Conservation (phyloP, 2,888 invertebrate genomes). For the Tipula vernalis region DNA sequence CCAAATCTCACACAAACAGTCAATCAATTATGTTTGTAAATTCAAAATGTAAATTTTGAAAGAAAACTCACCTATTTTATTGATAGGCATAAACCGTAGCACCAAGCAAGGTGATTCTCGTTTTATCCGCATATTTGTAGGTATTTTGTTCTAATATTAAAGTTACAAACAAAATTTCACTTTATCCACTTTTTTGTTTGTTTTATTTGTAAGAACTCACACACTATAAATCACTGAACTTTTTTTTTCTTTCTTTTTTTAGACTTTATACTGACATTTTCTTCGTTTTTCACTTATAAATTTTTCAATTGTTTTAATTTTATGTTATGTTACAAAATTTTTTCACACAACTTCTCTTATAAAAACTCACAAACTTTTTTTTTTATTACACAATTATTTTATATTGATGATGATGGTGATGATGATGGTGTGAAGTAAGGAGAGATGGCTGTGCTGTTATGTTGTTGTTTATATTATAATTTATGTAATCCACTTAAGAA, state of each 20-base stretch:
- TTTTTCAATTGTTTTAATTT: background rate
- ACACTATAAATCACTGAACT: background rate
- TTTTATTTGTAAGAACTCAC: background rate
- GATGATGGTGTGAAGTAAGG: background rate
- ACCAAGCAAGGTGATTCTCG: slow-evolving; percentile 51
- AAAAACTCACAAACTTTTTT: background rate
- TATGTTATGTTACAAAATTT: background rate
- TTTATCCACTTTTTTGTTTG: background rate
- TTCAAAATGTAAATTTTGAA: background rate
- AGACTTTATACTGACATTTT: slow-evolving; percentile 4
- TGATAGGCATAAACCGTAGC: slow-evolving; percentile 44
- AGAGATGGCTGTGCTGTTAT: background rate
- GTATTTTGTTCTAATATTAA: background rate
- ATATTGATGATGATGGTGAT: background rate
- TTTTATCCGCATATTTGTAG: slow-evolving; percentile 47
- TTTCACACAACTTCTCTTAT: background rate
- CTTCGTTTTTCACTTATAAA: background rate
- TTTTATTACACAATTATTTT: background rate
- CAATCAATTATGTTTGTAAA: too few species aligned
- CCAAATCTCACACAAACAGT: background rate
- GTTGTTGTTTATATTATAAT: background rate
- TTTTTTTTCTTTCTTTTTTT: background rate
- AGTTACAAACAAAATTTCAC: background rate
- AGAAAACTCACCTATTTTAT: slow-evolving; percentile 24
- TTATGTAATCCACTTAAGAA: background rate